Evolutionary conservation across 2,113 vertebrate genomes (phyloP), one percentile per base, ranked within the genome.

Genomic region (Malurus cyaneus): DNA sequence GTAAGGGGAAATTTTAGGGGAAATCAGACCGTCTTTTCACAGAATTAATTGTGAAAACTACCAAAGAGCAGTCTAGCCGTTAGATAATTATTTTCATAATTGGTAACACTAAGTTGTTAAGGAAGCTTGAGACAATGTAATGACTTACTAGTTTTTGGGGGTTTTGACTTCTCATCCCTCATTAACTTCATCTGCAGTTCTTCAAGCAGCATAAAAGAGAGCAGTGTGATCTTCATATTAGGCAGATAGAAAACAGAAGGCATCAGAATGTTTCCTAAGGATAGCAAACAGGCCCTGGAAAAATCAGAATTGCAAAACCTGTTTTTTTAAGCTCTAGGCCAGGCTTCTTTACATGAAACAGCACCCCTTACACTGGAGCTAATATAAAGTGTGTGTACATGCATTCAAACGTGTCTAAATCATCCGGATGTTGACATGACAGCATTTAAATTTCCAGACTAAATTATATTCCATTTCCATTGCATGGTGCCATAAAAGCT

Each of bases 191-290:
- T 28, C 65, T 82, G n/a, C 25, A 65, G 11, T 39, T 77, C 59
- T 84, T 84, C 72, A 88, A 80, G 13, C 16, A 80, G 29, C 39
- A 64, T 64, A 44, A 78, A 78, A 86, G 56, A 90, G 11, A 77
- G 14, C 4, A 77, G 4, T n/a, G n/a, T 49, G 32, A 56, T 88
- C 73, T 90, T 90, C 60, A 49, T 84, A 60, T 83, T 93, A 88
- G 24, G 25, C 34, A 64, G 80, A 93, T 36, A 67, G 39, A 88
- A 94, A 93, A 76, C 86, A 95, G 92, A 86, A 95, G 67, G 18
- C n/a, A 70, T 83, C n/a, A 88, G 54, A 93, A 88, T 86, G 14
- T 80, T 86, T 93, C 60, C 56, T 36, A 71, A 86, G 86, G 54
- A 70, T 61, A 88, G 41, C 34, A 47, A 86, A 50, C 60, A 93